Conservation (phyloP, 2,797 vertebrate genomes). For the Anableps anableps region DNA sequence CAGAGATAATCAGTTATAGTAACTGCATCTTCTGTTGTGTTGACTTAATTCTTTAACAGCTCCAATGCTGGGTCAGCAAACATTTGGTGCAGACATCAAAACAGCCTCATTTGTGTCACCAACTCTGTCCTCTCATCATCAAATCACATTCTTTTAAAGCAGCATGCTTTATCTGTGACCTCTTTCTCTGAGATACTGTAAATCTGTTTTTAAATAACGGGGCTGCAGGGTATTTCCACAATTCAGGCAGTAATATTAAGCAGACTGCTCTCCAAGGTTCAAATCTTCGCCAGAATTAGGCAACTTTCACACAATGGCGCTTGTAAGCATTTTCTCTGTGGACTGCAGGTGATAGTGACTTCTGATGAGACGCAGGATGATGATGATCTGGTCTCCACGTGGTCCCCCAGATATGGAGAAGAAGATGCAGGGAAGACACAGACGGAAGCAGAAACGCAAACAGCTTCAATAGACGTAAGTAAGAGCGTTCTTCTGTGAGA, state of each 20-base stretch:
- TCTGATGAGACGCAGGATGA: constrained; percentile 83
- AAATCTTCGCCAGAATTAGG: constrained; percentile 31
- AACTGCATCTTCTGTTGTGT: constrained; percentile 26
- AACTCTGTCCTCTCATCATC: constrained; percentile 34
- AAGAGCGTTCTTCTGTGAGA: not conserved
- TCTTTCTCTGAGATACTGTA: constrained; percentile 56
- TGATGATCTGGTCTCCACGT: constrained; percentile 86
- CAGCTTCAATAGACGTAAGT: constrained; percentile 47
- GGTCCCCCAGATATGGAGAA: constrained; percentile 78
- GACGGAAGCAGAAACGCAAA: constrained; percentile 46
- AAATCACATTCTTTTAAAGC: constrained; percentile 30
- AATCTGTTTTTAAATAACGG: constrained; percentile 39
- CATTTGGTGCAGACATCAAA: constrained; percentile 19
- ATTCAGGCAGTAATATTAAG: constrained; percentile 59
- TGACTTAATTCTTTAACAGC: constrained; percentile 34
- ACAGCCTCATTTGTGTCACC: constrained; percentile 14
- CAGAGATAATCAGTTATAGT: constrained; percentile 26
- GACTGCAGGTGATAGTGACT: constrained; percentile 88
- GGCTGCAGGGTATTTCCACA: constrained; percentile 65
- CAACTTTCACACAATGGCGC: constrained; percentile 22
- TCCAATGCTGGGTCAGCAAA: constrained; percentile 27
- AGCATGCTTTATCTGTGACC: constrained; percentile 25
- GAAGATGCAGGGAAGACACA: constrained; percentile 70
- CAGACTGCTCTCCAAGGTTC: constrained; percentile 27
- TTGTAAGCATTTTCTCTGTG: constrained; percentile 31